Conservation (phyloP, 2,113 vertebrate species). For the Hirundichthys speculiger region DNA sequence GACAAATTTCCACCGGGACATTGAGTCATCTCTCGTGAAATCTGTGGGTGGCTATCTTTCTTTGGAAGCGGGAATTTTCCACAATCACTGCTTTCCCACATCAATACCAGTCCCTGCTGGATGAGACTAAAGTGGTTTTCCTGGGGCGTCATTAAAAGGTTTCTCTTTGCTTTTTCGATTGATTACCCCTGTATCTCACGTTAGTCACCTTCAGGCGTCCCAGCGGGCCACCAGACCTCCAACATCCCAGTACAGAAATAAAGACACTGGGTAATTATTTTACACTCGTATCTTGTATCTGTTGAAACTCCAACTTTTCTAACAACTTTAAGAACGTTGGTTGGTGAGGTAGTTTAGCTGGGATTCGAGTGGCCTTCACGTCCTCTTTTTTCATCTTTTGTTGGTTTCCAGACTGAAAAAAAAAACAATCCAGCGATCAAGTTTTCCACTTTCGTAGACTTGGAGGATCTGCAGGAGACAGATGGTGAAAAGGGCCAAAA, state of each 20-base stretch:
- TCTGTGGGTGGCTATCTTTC: constrained; percentile 39
- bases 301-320: too few species aligned
- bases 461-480: neutral
- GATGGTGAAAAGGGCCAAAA: constrained; percentile 1
- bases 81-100: constrained; percentile 41
- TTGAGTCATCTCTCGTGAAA: constrained; percentile 56
- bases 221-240: constrained; percentile 3
- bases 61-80: constrained; percentile 30
- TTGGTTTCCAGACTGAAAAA: neutral
- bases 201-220: constrained; percentile 35
- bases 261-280: too few species aligned
- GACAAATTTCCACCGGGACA: constrained; percentile 60
- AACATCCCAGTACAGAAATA: too few species aligned
- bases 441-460: too few species aligned
- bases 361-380: too few species aligned
- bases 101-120: constrained; percentile 53
- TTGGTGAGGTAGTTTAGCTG: too few species aligned
- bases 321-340: too few species aligned
- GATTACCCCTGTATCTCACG: constrained; percentile 31
- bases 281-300: too few species aligned
- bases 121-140: constrained; percentile 56
- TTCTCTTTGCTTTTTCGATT: constrained; percentile 45
- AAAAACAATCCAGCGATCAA: neutral
- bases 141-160: constrained; percentile 26
- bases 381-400: too few species aligned